Evolutionary conservation across 2,888 invertebrate species (phyloP).

Genomic region (Torymus auratus): DNA sequence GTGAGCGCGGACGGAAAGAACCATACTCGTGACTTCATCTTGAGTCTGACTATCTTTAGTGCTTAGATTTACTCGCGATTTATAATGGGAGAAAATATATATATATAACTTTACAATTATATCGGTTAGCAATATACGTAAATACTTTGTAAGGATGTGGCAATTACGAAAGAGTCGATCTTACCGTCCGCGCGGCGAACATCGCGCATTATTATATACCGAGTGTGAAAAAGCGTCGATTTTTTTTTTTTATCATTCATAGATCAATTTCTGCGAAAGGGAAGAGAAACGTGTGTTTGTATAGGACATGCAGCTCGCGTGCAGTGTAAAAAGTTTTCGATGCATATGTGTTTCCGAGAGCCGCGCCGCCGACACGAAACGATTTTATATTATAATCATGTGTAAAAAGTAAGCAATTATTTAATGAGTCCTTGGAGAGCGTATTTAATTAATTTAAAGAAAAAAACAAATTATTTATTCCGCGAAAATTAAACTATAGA

Average conservation of each 20-base stretch:
- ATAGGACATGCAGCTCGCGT: not conserved
- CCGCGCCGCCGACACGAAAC: not conserved
- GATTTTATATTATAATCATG: conserved; percentile 2
- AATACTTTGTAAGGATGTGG: conserved; percentile 17
- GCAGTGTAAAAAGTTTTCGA: conserved; percentile 10
- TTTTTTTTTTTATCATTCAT: too few relatives aligned
- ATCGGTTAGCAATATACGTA: conserved; percentile 30
- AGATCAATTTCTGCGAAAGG: not conserved
- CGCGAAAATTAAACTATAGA: conserved; percentile 12
- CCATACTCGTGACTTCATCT: conserved; percentile 31
- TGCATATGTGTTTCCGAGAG: not conserved
- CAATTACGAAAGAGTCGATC: conserved; percentile 18
- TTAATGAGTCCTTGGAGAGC: conserved; percentile 26
- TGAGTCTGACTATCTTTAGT: conserved; percentile 51
- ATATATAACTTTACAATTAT: conserved; percentile 18
- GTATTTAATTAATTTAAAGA: conserved; percentile 41
- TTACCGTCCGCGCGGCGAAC: not conserved
- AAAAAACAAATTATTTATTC: conserved; percentile 49
- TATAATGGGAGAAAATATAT: conserved; percentile 12
- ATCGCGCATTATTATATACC: too few relatives aligned
- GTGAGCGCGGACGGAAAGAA: conserved; percentile 7
- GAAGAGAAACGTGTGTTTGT: not conserved
- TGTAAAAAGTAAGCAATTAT: conserved; percentile 3
- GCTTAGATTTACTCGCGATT: conserved; percentile 23
- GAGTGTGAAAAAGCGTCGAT: too few relatives aligned